Base-by-base conservation (phyloP, 1,140 invertebrate species). In the Holotrichia oblita region DNA sequence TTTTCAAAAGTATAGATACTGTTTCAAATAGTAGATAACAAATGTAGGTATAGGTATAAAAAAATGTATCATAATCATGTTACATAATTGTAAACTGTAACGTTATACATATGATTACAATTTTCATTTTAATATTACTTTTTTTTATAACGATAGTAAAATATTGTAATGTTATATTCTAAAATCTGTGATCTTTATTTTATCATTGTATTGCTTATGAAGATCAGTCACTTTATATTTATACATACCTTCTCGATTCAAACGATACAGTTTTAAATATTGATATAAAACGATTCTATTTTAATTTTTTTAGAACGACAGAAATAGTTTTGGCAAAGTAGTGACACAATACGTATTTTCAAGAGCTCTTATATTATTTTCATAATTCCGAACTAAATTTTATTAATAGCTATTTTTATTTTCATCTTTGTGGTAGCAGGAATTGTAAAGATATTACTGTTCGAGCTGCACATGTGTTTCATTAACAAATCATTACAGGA, bases 311-410 rank as follows among this genome's bases (percentile, higher is more conserved):
- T 69, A 69, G 61, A 27, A 69, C 61, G 22, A 24, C 61, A 69
- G 61, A 69, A 69, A 69, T 69, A 69, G 22, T 12, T 69, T 69
- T 69, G 61, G 61, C 61, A n/a, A n/a, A n/a, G n/a, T n/a, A n/a
- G n/a, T n/a, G n/a, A n/a, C n/a, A 55, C 6, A 17, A 55, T 17
- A 55, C 7, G 12, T 34, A 34, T 17, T 17, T n/a, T 14, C 48
- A 69, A 69, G 0, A 7, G 61, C 22, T 69, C 4, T 22, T 69
- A n/a, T n/a, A 14, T 48, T 48, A 48, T 48, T 48, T 48, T 48
- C n/a, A 48, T 17, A 34, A 34, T 34, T 34, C 27, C 48, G 0
- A 55, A 17, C 6, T 14, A 0, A 0, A 12, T 48, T 48, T 14
- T n/a, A 44, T 44, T 9, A 44, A 44, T 14, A 14, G 8, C 14